Evolutionary conservation across 2,888 invertebrate species (phyloP).

Genomic region (Homarus gammarus): DNA sequence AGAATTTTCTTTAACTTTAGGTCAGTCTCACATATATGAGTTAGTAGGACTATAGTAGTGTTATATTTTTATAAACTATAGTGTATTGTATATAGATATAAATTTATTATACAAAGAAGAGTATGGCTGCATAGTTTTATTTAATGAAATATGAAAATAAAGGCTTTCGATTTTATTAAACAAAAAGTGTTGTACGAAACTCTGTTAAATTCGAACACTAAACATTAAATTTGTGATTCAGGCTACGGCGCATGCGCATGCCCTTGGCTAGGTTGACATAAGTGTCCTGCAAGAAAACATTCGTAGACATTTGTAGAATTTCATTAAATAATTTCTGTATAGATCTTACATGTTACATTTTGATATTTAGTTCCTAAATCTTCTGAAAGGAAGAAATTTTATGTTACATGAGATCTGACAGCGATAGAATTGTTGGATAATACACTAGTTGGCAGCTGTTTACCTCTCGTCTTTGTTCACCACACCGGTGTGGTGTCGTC

Average conservation of each 20-base stretch:
- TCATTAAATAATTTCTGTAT: background rate
- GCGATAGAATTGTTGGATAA: background rate
- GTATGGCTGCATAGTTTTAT: background rate
- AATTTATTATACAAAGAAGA: background rate
- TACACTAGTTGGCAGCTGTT: background rate
- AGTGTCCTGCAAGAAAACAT: background rate
- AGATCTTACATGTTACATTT: background rate
- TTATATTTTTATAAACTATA: background rate
- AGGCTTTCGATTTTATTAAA: background rate
- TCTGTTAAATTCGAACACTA: background rate
- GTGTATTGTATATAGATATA: background rate
- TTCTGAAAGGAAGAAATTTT: too few species aligned
- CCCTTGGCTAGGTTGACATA: background rate
- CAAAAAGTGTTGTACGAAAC: background rate
- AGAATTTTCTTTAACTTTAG: background rate
- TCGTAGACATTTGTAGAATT: too few species aligned
- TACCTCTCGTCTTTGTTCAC: slow-evolving; percentile 11
- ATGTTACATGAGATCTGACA: background rate
- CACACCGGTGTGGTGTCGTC: slow-evolving; percentile 25
- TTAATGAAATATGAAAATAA: too few species aligned
- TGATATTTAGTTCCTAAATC: too few species aligned
- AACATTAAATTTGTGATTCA: background rate
- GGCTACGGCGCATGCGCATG: background rate
- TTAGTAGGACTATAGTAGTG: background rate
- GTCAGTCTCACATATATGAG: background rate